Evolutionary conservation across 2,797 vertebrate species (phyloP).

Genomic region (Rhincodon typus): DNA sequence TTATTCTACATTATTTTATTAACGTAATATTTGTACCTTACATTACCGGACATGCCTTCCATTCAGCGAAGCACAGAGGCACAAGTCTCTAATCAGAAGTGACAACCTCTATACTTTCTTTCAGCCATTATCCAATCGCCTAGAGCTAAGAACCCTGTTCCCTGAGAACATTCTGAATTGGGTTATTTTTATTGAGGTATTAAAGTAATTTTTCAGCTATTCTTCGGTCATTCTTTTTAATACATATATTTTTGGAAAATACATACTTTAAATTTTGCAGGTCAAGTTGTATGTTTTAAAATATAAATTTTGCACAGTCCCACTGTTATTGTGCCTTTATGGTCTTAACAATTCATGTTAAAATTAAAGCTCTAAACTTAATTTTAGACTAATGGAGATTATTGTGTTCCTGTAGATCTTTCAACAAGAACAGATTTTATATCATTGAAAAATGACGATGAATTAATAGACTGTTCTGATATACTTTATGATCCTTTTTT

Average conservation of each 20-base stretch:
- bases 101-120: conserved; percentile 93
- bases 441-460: conserved; percentile 10
- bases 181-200: conserved; percentile 99
- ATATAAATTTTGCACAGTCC: background rate
- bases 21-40: conserved; percentile 91
- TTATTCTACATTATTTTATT: conserved; percentile 85
- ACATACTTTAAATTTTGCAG: background rate
- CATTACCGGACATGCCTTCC: conserved; percentile 85
- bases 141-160: conserved; percentile 81
- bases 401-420: background rate
- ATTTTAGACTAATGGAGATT: conserved; percentile 17
- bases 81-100: conserved; percentile 91
- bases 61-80: conserved; percentile 78
- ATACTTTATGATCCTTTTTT: background rate
- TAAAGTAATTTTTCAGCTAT: conserved; percentile 97
- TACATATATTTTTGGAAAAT: conserved; percentile 57
- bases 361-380: background rate
- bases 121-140: conserved; percentile 91
- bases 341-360: background rate
- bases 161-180: conserved; percentile 93
- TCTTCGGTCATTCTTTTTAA: conserved; percentile 80
- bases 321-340: background rate
- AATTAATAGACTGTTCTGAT: conserved; percentile 16
- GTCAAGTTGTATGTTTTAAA: background rate
- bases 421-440: background rate